Conservation (phyloP, 2,113 vertebrate genomes). For the Cebidichthys violaceus region DNA sequence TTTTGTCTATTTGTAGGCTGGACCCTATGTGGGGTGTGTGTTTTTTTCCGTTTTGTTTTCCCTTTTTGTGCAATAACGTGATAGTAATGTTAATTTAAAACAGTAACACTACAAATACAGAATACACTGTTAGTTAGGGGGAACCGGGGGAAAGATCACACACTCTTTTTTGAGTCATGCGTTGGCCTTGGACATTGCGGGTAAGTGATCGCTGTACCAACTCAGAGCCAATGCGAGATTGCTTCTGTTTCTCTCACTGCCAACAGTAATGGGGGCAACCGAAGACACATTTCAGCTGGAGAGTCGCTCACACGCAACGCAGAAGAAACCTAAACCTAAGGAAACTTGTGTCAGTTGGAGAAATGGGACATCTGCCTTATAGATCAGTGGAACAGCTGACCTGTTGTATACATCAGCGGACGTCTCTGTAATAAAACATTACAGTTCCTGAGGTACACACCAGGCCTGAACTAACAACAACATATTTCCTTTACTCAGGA, state of each 20-base stretch:
- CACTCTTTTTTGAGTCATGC: conserved; percentile 54
- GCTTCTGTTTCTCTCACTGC: conserved; percentile 62
- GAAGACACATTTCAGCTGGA: conserved; percentile 65
- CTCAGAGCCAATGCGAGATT: conserved; percentile 55
- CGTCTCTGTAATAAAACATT: conserved; percentile 53
- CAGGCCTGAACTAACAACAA: conserved; percentile 25
- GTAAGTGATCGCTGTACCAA: conserved; percentile 46
- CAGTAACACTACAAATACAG: conserved; percentile 53
- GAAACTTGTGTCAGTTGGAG: conserved; percentile 25
- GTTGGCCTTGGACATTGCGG: conserved; percentile 48
- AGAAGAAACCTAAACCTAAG: conserved; percentile 36
- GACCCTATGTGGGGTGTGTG: conserved; percentile 23
- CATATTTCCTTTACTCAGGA: conserved; percentile 21
- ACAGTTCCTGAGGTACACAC: conserved; percentile 37
- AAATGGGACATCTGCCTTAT: conserved; percentile 50
- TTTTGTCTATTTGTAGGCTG: conserved; percentile 31
- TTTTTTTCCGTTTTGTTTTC: conserved; percentile 18
- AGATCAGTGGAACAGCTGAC: conserved; percentile 55
- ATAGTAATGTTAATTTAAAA: conserved; percentile 60
- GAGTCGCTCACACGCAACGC: conserved; percentile 43
- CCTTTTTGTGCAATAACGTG: conserved; percentile 43
- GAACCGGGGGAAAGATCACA: conserved; percentile 45
- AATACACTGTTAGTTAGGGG: conserved; percentile 54
- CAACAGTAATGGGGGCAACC: conserved; percentile 58
- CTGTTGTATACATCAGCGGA: conserved; percentile 36